Conservation (phyloP, 2,113 vertebrate species). For the Leucoraja erinaceus region DNA sequence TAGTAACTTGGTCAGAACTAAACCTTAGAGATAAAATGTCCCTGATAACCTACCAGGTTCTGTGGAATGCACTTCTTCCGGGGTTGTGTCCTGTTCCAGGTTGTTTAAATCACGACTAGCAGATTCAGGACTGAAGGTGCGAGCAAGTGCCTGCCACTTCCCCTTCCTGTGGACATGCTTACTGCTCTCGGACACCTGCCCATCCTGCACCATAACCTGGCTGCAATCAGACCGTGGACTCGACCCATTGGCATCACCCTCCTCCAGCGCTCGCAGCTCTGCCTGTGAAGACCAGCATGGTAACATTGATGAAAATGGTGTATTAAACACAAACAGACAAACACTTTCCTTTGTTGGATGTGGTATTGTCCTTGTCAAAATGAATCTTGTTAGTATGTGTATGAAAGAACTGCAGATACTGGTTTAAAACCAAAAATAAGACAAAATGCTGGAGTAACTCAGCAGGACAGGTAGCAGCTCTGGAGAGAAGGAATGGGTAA, state of each 20-base stretch:
- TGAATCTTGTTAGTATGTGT: no score
- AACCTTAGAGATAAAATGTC: not conserved
- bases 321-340: not conserved
- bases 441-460: no score
- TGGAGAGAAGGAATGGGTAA: no score
- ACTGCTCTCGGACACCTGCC: conserved; percentile 46
- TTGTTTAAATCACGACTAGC: conserved; percentile 63
- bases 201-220: conserved; percentile 65
- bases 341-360: not conserved
- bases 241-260: conserved; percentile 85
- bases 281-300: conserved; percentile 58
- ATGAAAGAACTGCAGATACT: no score
- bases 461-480: no score
- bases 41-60: conserved; percentile 10
- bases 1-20: not conserved
- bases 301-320: not conserved
- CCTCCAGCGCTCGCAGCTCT: conserved; percentile 89
- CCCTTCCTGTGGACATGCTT: conserved; percentile 61
- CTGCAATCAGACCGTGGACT: conserved; percentile 85
- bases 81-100: conserved; percentile 54
- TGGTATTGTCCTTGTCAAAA: no score
- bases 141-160: conserved; percentile 85
- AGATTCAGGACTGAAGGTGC: conserved; percentile 70
- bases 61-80: not conserved
- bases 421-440: no score